Evolutionary conservation across 2,113 vertebrate genomes (phyloP).

Genomic region (Circaetus cinerascens): DNA sequence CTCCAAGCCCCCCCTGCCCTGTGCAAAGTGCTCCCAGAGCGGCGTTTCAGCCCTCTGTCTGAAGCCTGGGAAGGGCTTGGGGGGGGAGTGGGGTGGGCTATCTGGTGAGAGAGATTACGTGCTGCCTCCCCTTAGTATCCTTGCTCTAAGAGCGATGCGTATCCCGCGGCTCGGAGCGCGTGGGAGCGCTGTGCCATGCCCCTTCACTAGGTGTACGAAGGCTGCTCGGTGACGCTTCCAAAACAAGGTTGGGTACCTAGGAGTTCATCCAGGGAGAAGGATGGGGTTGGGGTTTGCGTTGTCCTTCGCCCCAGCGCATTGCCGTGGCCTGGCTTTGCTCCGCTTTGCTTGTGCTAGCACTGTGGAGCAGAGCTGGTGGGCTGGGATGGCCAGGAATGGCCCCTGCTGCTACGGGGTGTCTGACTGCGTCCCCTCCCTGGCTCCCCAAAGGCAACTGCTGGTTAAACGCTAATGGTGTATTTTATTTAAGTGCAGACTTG

Average conservation of each 20-base stretch:
- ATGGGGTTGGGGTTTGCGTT: background rate
- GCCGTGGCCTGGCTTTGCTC: conserved; percentile 8
- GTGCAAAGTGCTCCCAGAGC: background rate
- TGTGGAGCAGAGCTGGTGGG: background rate
- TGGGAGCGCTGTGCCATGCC: background rate
- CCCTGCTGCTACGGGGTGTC: background rate
- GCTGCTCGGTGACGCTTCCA: background rate
- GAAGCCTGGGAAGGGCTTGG: background rate
- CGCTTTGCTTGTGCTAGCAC: conserved; percentile 13
- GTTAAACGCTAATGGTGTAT: conserved; percentile 78
- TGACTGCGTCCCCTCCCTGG: conserved; percentile 12
- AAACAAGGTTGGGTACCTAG: background rate
- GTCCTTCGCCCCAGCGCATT: background rate
- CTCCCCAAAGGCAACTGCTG: conserved; percentile 63
- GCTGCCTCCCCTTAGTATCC: background rate
- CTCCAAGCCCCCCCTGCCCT: background rate
- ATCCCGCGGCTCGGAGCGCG: background rate
- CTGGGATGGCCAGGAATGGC: background rate
- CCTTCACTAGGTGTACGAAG: background rate
- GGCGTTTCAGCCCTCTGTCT: background rate
- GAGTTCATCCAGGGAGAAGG: background rate
- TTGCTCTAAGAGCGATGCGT: background rate
- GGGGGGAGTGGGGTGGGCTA: background rate
- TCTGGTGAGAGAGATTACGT: background rate
- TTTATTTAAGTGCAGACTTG: conserved; percentile 75